These are phyloP conservation scores for Montifringilla adamsi DNA, from an alignment of 2,113 vertebrate genomes.

Conservation along the genomic window DNA sequence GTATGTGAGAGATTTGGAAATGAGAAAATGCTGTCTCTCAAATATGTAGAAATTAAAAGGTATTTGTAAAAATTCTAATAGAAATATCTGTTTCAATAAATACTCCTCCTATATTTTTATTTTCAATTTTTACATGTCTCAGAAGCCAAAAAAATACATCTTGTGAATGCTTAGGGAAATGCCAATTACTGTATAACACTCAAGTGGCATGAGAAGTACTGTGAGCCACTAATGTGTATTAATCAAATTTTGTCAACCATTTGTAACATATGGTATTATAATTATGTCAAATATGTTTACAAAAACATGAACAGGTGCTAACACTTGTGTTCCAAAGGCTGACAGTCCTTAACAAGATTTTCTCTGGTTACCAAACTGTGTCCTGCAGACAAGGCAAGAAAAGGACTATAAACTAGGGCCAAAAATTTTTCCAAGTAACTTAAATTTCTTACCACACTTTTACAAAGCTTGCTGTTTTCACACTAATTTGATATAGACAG, in stretches of 20 bases:
- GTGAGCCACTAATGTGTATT: neutral
- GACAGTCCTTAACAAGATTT: neutral
- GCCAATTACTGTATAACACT: neutral
- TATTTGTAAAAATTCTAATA: neutral
- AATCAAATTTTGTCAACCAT: conserved; percentile 22
- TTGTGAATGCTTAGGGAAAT: neutral
- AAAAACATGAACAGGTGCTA: conserved; percentile 28
- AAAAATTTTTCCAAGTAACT: neutral
- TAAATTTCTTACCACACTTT: neutral
- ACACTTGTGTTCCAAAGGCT: neutral
- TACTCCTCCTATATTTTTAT: neutral
- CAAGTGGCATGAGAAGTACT: neutral
- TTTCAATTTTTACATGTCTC: neutral
- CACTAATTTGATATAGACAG: neutral
- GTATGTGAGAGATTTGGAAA: neutral
- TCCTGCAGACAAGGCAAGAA: neutral
- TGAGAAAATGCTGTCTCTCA: neutral
- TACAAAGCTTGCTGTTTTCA: neutral
- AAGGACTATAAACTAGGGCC: neutral
- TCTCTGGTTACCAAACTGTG: neutral
- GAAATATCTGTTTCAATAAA: neutral
- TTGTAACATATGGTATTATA: conserved; percentile 23
- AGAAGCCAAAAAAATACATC: neutral
- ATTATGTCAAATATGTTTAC: conserved; percentile 36
- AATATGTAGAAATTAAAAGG: neutral